These are phyloP conservation scores for Lichenostomus cassidix DNA, from an alignment of 2,113 vertebrate species.

Conservation along the genomic window DNA sequence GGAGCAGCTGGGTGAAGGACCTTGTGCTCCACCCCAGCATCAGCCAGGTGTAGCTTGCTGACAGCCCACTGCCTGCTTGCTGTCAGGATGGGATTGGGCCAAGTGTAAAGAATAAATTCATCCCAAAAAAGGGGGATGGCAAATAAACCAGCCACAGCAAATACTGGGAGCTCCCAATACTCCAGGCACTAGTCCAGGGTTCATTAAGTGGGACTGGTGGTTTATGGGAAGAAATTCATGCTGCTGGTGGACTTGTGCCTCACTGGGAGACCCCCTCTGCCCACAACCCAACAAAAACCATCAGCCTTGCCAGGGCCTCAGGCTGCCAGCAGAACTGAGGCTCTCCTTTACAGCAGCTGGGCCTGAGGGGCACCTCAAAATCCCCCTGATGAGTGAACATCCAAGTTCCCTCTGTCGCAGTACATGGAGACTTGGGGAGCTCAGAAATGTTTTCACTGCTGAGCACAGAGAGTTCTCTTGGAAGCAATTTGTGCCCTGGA, in stretches of 20 bases:
- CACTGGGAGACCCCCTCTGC: neutral
- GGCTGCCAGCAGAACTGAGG: fast-evolving
- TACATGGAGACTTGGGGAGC: neutral
- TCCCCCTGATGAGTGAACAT: neutral
- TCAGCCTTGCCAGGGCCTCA: neutral
- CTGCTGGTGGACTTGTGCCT: neutral
- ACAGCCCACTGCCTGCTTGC: fast-evolving
- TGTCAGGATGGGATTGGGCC: neutral
- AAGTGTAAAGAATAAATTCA: neutral
- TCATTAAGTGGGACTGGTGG: neutral
- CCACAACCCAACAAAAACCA: neutral
- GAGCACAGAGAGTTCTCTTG: neutral
- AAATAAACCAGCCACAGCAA: neutral
- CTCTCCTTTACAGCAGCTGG: neutral
- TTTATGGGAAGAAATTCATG: neutral
- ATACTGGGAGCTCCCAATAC: neutral
- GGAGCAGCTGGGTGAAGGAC: neutral
- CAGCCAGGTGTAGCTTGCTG: neutral
- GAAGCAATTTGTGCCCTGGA: neutral
- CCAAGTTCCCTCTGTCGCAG: neutral
- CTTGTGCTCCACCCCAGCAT: neutral
- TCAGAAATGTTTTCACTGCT: neutral
- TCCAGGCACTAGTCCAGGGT: neutral
- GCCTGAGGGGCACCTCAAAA: neutral
- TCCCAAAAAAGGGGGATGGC: neutral